A percentile compares a stretch with the other conserved stretches of the same genome.
These are phyloP conservation scores for Rissa tridactyla DNA, from an alignment of 2,113 vertebrate genomes.

Conservation along the genomic window DNA sequence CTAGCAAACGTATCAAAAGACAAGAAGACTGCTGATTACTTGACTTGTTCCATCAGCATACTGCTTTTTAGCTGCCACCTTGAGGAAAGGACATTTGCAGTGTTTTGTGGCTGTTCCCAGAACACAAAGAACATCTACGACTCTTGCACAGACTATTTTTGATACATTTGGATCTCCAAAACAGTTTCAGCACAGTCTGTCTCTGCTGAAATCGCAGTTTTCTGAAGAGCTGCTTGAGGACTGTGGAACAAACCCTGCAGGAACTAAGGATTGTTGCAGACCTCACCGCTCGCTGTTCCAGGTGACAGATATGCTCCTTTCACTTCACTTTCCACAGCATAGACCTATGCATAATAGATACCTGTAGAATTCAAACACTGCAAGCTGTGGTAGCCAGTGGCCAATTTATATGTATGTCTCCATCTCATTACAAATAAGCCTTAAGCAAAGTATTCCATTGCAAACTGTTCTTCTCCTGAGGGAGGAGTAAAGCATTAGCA, in stretches of 20 bases:
- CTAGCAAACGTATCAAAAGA: background rate
- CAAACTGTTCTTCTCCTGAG: background rate
- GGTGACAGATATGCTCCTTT: background rate
- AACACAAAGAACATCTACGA: background rate
- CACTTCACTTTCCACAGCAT: background rate
- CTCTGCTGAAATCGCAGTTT: background rate
- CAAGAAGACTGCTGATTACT: background rate
- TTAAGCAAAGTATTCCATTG: background rate
- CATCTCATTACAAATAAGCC: background rate
- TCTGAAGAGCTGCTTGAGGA: background rate
- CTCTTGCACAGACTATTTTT: background rate
- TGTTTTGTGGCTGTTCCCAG: background rate
- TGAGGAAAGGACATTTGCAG: background rate
- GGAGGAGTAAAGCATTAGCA: background rate
- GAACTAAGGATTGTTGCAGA: background rate
- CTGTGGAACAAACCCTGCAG: background rate
- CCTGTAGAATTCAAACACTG: background rate
- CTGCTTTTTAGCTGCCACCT: background rate
- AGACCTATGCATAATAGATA: background rate
- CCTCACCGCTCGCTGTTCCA: background rate
- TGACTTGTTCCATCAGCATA: background rate
- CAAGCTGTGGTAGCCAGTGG: background rate
- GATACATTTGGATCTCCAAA: background rate
- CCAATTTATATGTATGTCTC: background rate
- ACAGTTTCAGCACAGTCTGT: background rate